Conservation (phyloP, 2,888 invertebrate genomes). For the Sinodicranocentrus sp. region DNA sequence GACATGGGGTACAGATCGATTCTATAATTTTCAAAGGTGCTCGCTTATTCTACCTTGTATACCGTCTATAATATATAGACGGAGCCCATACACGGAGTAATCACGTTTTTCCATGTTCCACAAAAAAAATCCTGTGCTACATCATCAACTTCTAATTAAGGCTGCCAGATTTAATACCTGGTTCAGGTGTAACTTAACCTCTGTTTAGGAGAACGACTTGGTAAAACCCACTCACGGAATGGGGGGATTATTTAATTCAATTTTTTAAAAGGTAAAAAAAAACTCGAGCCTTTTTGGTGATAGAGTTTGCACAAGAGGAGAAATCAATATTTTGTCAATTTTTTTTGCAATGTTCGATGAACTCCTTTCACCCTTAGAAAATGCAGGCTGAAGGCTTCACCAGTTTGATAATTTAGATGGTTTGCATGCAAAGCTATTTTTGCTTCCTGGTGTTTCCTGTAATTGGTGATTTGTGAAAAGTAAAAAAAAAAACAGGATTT, state of each 20-base stretch:
- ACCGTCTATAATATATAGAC: slow-evolving; percentile 25
- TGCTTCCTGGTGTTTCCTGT: too few species aligned
- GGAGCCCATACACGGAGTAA: slow-evolving; percentile 32
- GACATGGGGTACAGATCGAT: neutral
- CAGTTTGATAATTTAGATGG: too few species aligned
- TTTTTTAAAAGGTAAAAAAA: slow-evolving; percentile 25
- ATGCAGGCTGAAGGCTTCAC: too few species aligned
- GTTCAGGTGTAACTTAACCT: slow-evolving; percentile 24
- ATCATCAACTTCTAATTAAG: slow-evolving; percentile 61
- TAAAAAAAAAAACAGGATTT: neutral
- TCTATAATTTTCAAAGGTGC: neutral
- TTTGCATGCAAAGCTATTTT: too few species aligned
- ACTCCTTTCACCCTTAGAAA: neutral
- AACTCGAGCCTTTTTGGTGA: neutral
- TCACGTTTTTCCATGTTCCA: slow-evolving; percentile 56
- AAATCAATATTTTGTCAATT: neutral
- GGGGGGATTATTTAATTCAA: slow-evolving; percentile 51
- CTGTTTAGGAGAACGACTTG: neutral
- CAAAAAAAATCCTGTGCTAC: slow-evolving; percentile 40
- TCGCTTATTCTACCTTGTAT: neutral
- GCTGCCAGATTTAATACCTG: slow-evolving; percentile 35
- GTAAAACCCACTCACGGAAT: neutral
- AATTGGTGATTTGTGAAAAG: too few species aligned
- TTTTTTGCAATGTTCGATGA: neutral
- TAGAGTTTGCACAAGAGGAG: too few species aligned